Conservation (phyloP, 1,140 invertebrate genomes). For the Drosophila nigromelanica region DNA sequence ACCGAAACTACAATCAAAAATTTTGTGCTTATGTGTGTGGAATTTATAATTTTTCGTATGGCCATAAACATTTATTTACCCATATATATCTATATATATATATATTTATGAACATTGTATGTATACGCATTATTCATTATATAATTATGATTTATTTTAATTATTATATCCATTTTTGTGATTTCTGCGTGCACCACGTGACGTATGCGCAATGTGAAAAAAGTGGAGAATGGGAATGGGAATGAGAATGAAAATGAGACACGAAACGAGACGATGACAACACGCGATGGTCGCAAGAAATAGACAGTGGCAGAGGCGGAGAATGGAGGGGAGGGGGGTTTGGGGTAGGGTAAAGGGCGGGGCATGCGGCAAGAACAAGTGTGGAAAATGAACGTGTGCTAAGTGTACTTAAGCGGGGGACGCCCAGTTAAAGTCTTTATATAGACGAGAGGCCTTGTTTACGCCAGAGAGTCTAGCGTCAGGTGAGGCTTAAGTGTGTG, state of each 20-base stretch:
- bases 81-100: constrained; percentile 7
- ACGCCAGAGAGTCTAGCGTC: constrained; percentile 2
- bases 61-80: constrained; percentile 51
- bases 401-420: not conserved
- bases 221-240: constrained; percentile 18
- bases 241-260: constrained; percentile 13
- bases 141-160: constrained; percentile 34
- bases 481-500: constrained; percentile 16
- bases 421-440: not conserved
- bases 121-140: constrained; percentile 5
- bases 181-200: constrained; percentile 59
- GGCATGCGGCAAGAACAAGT: constrained; percentile 13
- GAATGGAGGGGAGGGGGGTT: not conserved
- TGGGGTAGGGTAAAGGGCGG: not conserved
- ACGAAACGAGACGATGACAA: constrained; percentile 25
- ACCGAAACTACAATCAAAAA: constrained; percentile 22
- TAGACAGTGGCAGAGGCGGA: not conserved
- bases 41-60: constrained; percentile 59
- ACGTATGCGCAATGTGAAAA: constrained; percentile 60
- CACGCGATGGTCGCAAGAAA: constrained; percentile 51
- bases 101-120: not conserved
- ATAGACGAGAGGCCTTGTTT: constrained; percentile 19
- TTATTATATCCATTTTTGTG: constrained; percentile 47
- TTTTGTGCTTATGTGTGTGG: constrained; percentile 6
- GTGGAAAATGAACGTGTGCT: constrained; percentile 12